Base-by-base conservation (phyloP, 2,888 invertebrate genomes). In the Hemithea aestivaria region DNA sequence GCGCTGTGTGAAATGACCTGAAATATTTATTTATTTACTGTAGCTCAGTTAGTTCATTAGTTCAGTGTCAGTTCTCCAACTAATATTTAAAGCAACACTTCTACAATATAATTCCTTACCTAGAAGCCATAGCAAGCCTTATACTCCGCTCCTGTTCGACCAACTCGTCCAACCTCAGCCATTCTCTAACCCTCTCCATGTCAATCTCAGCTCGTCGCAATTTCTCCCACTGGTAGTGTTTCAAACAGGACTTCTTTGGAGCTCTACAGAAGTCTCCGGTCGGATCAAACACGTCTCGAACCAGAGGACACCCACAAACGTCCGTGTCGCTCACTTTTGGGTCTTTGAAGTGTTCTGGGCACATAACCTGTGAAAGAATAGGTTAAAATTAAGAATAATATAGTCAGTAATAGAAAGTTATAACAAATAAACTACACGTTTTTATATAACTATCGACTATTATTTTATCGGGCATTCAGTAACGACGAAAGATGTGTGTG, bases 301-400 rank as follows among this genome's bases (percentile, higher is more conserved):
- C 94, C 1, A 98, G 78, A 0, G 98, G 98, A 68, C 95, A 97
- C 0, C 98, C 98, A 68, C 99, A 99, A 0, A 98, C 96, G 71
- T 96, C 95, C 1, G 91, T 89, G 53, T 95, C 95, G 26, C 88
- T 90, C n/a, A 96, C 92, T 82, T 96, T 96, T 0, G 96, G 93
- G 60, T 97, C 96, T 73, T 98, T 98, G 61, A 95, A 96, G 75
- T 99, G 99, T 66, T 99, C 99, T 0, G 99, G 98, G 66, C 99
- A 99, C 52, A 99, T 89, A 0, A 99, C 88, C 88, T 87, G 56
- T 4, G 27, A 7, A 30, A 23, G 11, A 11, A 16, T 10, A 23
- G 6, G 7, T 23, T 7, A 16, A 16, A 16, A 16, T n/a, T n/a
- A 16, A 5, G 16, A 16, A 5, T 16, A 4, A 16, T 16, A 16